Base-by-base conservation (phyloP, 2,888 invertebrate species). In the Biston stratarius region DNA sequence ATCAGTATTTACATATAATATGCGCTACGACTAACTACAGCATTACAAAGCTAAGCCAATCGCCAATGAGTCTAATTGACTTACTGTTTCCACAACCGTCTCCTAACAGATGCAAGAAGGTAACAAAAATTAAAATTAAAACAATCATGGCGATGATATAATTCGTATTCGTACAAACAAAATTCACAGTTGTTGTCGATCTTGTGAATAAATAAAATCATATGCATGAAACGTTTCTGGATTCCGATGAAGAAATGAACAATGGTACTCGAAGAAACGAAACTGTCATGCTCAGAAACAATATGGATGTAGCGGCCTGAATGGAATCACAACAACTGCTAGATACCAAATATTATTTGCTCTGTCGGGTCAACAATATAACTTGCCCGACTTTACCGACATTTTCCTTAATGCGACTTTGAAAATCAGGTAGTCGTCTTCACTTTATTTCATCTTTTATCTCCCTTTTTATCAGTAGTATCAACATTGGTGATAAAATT, bases 41-140 rank as follows among this genome's bases (percentile, higher is more conserved):
- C 63, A 80, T 77, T 83, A 85, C 79, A 92, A 92, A 92, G 92
- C 92, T 81, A 92, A 92, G 91, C 92, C 88, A 90, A 83, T 87
- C 89, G 88, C 89, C 87, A 91, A 90, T 88, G 88, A 88, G 77
- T 83, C 88, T 86, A 87, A 77, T 88, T 86, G 86, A 94, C 94
- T 94, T 94, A 94, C 94, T 94, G 94, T 93, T 94, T 94, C 94
- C 93, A 94, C 88, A 94, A 93, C 80, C 93, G 91, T 94, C 94
- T 93, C 92, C 94, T 94, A 94, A 91, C 92, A 90, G 94, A 93
- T 92, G 94, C 94, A 90, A 92, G 91, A 91, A 91, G 86, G 87
- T 89, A 92, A 92, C 88, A 91, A 87, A 92, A 91, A 90, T 86
- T 83, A 80, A 91, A 90, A 90, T 89, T 86, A 87, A 89, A 89